Conservation (phyloP, 2,797 vertebrate genomes). For the Ispidina lecontei region DNA sequence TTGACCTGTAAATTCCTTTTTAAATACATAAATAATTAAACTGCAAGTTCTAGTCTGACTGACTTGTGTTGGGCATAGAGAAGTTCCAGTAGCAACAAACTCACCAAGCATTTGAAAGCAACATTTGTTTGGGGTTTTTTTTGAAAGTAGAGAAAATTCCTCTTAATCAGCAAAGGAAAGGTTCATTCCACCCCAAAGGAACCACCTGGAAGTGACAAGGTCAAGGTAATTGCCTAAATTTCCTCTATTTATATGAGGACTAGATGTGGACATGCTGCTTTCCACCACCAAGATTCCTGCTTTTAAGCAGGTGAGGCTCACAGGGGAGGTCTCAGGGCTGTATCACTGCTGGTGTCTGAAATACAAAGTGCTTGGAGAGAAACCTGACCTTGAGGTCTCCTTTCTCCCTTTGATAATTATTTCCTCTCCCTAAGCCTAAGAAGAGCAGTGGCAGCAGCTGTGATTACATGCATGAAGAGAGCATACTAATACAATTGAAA, state of each 20-base stretch:
- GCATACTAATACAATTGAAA: background rate
- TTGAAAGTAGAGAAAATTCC: background rate
- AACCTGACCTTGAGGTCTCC: background rate
- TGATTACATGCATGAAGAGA: background rate
- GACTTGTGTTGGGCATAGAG: background rate
- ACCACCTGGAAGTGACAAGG: background rate
- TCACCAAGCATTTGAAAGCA: background rate
- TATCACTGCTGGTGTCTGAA: background rate
- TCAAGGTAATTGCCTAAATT: background rate
- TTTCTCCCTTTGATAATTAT: background rate
- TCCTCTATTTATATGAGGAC: background rate
- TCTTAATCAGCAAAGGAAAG: background rate
- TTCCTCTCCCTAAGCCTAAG: background rate
- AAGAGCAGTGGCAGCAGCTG: background rate
- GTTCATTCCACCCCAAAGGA: background rate
- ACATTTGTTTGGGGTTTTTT: background rate
- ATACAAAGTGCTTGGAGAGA: background rate
- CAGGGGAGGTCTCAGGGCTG: background rate
- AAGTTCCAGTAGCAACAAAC: background rate
- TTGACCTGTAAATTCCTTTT: background rate
- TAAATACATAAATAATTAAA: background rate
- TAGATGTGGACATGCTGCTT: fast-evolving
- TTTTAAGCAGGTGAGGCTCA: background rate
- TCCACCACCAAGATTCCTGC: fast-evolving
- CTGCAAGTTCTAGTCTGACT: background rate